A percentile compares a stretch with the other conserved stretches of the same genome.
phyloP scores from a whole-genome alignment of 2,113 vertebrate genomes.

The Anolis sagrei region DNA sequence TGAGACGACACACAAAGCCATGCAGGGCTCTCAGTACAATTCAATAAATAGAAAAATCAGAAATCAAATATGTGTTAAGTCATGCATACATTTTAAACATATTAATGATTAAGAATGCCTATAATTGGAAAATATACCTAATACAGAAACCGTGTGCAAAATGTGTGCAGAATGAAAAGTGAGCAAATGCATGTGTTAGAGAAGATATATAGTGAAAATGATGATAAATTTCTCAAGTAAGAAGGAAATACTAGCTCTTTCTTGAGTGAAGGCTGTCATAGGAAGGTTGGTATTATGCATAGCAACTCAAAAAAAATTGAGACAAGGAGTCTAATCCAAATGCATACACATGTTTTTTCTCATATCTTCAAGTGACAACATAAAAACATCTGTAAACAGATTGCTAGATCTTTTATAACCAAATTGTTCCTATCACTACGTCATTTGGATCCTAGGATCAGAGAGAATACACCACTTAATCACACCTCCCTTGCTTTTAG shows the following conservation, averaged over 20 bases:
- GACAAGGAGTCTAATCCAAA: not conserved
- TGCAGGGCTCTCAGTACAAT: too few species aligned
- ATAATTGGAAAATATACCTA: too few species aligned
- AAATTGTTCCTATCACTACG: slow-evolving; percentile 17
- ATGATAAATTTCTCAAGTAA: too few species aligned
- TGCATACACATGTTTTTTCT: not conserved
- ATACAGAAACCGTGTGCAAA: too few species aligned
- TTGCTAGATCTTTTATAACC: slow-evolving; percentile 28
- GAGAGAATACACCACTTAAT: slow-evolving; percentile 36
- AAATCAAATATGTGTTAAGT: too few species aligned
- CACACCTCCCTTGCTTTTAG: slow-evolving; percentile 36
- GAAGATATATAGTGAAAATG: not conserved
- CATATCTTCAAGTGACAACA: not conserved
- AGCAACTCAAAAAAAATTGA: not conserved
- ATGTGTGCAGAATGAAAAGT: not conserved
- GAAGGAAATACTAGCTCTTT: not conserved
- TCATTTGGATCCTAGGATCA: slow-evolving; percentile 34
- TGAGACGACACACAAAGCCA: too few species aligned
- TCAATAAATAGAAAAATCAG: too few species aligned
- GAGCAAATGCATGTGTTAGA: not conserved
- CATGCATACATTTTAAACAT: too few species aligned
- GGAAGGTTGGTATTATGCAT: not conserved
- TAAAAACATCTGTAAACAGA: not conserved
- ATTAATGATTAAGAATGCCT: too few species aligned
- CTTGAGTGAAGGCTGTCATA: not conserved